Evolutionary conservation across 2,113 vertebrate species (phyloP).

Genomic region (Indicator maculatus): DNA sequence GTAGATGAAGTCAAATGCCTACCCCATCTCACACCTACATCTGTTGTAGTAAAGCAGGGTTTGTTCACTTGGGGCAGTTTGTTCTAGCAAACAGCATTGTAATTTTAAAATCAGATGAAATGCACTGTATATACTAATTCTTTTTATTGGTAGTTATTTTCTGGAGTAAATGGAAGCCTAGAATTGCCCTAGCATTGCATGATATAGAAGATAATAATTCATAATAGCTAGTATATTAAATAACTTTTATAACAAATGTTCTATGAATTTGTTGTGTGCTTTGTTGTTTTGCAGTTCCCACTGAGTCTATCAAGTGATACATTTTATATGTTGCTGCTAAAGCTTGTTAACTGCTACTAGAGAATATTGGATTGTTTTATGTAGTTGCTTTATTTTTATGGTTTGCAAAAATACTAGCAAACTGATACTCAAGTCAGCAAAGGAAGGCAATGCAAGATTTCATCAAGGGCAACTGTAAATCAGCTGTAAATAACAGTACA

Average conservation of each 20-base stretch:
- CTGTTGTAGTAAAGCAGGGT: neutral
- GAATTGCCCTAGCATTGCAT: neutral
- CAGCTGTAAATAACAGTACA: neutral
- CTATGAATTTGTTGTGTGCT: neutral
- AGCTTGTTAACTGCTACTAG: neutral
- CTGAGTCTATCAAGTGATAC: neutral
- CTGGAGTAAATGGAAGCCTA: neutral
- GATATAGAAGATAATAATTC: neutral
- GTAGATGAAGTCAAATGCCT: neutral
- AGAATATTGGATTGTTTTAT: neutral
- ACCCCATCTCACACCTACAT: fast-evolving
- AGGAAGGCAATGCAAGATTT: neutral
- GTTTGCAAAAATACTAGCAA: neutral
- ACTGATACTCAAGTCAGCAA: neutral
- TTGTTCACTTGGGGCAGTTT: neutral
- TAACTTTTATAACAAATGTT: neutral
- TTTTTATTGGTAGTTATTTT: neutral
- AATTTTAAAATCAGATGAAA: neutral
- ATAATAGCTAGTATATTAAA: neutral
- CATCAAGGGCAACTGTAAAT: neutral
- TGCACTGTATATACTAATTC: neutral
- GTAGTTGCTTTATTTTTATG: neutral
- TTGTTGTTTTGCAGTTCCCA: neutral
- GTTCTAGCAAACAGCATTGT: neutral
- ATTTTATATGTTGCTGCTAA: neutral